Evolutionary conservation across 2,113 vertebrate genomes (phyloP), one percentile per base, ranked within the genome.

Genomic region (Trichechus manatus): DNA sequence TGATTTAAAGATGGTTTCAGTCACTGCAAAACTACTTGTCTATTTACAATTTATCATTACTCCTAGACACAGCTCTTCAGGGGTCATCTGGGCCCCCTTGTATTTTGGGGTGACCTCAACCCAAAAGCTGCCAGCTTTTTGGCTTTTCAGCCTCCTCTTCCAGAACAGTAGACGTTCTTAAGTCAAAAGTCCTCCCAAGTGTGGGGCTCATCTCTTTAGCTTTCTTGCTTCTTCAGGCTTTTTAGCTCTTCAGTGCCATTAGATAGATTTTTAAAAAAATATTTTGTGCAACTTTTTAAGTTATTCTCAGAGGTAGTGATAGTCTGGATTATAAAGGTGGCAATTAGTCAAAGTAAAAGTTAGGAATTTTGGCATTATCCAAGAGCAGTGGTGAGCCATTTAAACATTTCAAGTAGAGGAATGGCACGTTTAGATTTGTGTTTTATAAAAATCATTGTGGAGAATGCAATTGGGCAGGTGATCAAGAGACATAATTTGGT

Each of bases 301-400:
- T 91, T 91, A 68, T 70, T 56, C 83, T 89, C 22, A 82, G n/a
- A 80, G 33, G 22, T 7, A 92, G 6, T 31, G 1, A 42, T 91
- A 93, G 42, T 59, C 66, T 47, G 33, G 68, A 53, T 87, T 93
- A 77, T n/a, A 27, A 86, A 44, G 1, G 22, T 82, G 23, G 5
- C 74, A 39, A 68, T 94, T 75, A 77, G 75, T 70, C 92, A 25
- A 89, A 87, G 8, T 15, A 36, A 9, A 44, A 89, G 13, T n/a
- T 89, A 22, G 25, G 9, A 79, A 79, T 80, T 89, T 72, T 82
- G 29, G 19, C 47, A 22, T 72, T 89, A 61, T 87, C 47, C 50
- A 36, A 96, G 27, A 84, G 4, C 59, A 92, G 4, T 93, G 33
- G n/a, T 95, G 8, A 91, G 56, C 87, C 39, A 33, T 61, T 93